A percentile compares a stretch with the other conserved stretches of the same genome.
phyloP scores from a whole-genome alignment of 2,797 vertebrate species.

The Mus caroli region DNA sequence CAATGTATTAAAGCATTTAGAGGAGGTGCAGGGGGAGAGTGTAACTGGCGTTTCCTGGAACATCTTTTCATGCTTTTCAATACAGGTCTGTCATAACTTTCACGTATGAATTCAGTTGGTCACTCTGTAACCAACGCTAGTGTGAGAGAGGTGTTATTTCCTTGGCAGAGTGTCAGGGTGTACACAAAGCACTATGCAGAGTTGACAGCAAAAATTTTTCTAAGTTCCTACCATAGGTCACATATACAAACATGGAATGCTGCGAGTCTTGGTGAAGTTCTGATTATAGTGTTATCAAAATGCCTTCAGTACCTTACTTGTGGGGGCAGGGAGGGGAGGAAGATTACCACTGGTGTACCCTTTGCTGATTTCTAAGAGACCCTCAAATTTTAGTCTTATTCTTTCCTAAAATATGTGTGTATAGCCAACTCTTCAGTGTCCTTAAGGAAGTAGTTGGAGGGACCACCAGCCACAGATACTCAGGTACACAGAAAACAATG shows the following conservation, averaged over 20 bases:
- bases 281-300: not conserved
- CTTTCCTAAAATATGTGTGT: not conserved
- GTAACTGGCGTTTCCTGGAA: constrained; percentile 10
- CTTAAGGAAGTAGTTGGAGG: not conserved
- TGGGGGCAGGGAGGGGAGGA: rapidly evolving
- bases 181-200: not conserved
- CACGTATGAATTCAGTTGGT: not conserved
- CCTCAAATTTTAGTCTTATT: not conserved
- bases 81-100: not conserved
- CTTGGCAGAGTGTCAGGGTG: not conserved
- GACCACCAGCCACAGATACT: not conserved
- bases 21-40: not conserved
- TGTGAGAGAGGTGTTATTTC: not conserved
- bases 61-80: not conserved
- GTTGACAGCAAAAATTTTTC: constrained; percentile 2
- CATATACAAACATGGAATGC: not conserved
- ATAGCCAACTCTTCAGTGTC: not conserved
- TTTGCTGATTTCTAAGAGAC: not conserved
- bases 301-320: not conserved
- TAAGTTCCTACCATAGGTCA: not conserved
- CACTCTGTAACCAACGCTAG: not conserved
- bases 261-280: not conserved
- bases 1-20: not conserved
- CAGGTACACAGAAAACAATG: too few relatives aligned
- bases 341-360: not conserved